Evolutionary conservation across 2,113 vertebrate genomes (phyloP), one percentile per base, ranked within the genome.

Genomic region (Ciconia stormi): DNA sequence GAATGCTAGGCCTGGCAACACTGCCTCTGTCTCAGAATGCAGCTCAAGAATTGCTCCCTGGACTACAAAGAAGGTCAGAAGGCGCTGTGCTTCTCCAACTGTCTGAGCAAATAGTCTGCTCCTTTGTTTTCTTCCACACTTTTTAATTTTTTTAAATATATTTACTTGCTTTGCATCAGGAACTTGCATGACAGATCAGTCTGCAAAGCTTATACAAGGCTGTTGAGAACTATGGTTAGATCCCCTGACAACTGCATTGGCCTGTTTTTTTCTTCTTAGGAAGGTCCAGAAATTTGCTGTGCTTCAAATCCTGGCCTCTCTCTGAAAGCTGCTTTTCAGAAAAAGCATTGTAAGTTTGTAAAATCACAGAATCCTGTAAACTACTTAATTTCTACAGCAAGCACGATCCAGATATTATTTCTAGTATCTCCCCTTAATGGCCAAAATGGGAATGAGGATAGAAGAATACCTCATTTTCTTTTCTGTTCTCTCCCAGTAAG

Each of bases 1-100:
- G 87, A 96, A 84, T 69, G 52, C 63, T 73, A 47, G 95, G 61
- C 79, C 94, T 94, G 87, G 89, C 93, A 94, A 23, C 42, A 4
- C 50, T 61, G 71, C n/a, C 44, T 74, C 81, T 85, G 77, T 78
- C 92, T 85, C 89, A 49, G 79, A 93, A 86, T 69, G 74, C 77
- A 76, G 89, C 80, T 82, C 73, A 74, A 89, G 88, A 83, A 87
- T 67, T 46, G 69, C 67, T 87, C 40, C 49, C 70, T 86, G 91
- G 61, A 49, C 87, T 80, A 72, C 44, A 84, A 40, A 78, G 59
- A 53, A 80, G 56, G 82, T 81, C 25, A 72, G 84, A 55, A 87
- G 69, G 23, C 53, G 81, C 19, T 36, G 36, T 40, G 38, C 50
- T 94, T 50, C 56, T 93, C 90, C 58, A 93, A 32, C 36, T 94